Evolutionary conservation across 2,888 invertebrate genomes (phyloP).

Genomic region (Ochropacha duplaris): DNA sequence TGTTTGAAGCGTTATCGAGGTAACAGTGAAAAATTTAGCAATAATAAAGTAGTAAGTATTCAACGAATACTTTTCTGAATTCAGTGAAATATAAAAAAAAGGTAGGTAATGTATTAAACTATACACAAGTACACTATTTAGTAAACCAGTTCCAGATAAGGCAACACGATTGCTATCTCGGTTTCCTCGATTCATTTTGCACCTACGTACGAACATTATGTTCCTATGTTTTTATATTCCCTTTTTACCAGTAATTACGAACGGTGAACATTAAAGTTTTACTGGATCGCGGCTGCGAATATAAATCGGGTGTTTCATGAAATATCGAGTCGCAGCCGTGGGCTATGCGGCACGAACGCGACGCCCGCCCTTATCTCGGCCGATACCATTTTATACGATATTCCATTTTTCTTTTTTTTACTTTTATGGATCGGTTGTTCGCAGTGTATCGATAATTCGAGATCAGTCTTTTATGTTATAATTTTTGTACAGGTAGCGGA

Average conservation of each 20-base stretch:
- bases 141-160: conserved; percentile 10
- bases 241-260: conserved; percentile 71
- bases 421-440: conserved; percentile 79
- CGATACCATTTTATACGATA: conserved; percentile 79
- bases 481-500: conserved; percentile 50
- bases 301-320: conserved; percentile 80
- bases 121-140: conserved; percentile 9
- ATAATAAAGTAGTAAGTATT: background rate
- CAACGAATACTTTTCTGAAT: no score
- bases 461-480: conserved; percentile 65
- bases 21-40: no score
- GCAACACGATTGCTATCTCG: conserved; percentile 10
- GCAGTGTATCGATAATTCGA: conserved; percentile 77
- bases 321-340: conserved; percentile 76
- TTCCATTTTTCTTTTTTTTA: conserved; percentile 75
- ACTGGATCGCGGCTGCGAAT: conserved; percentile 68
- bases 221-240: conserved; percentile 42
- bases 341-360: conserved; percentile 70
- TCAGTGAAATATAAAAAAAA: background rate
- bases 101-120: background rate
- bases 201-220: conserved; percentile 15
- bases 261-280: conserved; percentile 72
- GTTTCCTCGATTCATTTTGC: conserved; percentile 16
- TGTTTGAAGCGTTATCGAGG: background rate
- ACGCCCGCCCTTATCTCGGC: conserved; percentile 74